These are phyloP conservation scores for Lepidochrysops patricia DNA, from an alignment of 2,888 invertebrate genomes.

Conservation along the genomic window DNA sequence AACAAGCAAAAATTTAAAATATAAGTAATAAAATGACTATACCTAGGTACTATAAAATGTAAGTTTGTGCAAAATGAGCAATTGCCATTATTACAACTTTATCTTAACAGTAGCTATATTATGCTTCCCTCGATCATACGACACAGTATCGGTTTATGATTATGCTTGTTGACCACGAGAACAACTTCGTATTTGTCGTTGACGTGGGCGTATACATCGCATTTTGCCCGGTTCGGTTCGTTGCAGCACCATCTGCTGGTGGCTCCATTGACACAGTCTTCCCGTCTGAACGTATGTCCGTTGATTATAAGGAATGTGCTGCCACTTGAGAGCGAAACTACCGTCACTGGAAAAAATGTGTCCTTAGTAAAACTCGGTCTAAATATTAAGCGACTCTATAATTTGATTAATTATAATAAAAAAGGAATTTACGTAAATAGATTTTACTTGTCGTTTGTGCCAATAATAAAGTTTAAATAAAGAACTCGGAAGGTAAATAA, in stretches of 20 bases:
- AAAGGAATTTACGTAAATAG: too few species aligned
- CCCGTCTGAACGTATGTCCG: conserved; percentile 51
- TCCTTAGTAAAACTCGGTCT: conserved; percentile 14
- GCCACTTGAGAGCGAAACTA: conserved; percentile 48
- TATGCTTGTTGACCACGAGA: conserved; percentile 42
- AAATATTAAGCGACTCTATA: too few species aligned
- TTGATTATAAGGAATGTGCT: conserved; percentile 49
- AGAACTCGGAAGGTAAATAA: too few species aligned
- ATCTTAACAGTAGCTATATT: conserved; percentile 29
- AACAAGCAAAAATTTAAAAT: background rate
- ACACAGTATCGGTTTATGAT: conserved; percentile 50
- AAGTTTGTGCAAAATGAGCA: conserved; percentile 1
- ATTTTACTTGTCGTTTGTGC: too few species aligned
- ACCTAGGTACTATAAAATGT: background rate
- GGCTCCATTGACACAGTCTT: conserved; percentile 36
- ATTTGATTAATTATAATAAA: too few species aligned
- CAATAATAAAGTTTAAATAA: too few species aligned
- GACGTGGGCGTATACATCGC: conserved; percentile 47
- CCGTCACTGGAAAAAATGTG: conserved; percentile 40
- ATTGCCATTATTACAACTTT: background rate
- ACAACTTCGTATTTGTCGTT: conserved; percentile 50
- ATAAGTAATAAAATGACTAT: too few species aligned
- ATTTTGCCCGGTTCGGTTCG: conserved; percentile 42
- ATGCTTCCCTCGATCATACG: conserved; percentile 47
- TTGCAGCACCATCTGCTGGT: conserved; percentile 48